Evolutionary conservation across 2,113 vertebrate genomes (phyloP).

Genomic region (Coracopsis vasa): DNA sequence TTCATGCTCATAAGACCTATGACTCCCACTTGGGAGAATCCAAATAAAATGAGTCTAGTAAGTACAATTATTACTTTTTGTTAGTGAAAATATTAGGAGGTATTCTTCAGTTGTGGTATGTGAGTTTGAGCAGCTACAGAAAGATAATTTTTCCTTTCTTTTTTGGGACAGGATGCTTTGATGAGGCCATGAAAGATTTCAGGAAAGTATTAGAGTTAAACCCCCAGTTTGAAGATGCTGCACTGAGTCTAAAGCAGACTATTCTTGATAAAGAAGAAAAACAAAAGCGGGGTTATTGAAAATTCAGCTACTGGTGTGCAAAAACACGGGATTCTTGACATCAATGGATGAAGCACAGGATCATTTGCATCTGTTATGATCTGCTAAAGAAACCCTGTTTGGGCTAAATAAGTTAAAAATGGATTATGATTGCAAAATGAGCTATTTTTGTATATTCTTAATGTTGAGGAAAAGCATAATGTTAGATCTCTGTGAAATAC

Average conservation of each 20-base stretch:
- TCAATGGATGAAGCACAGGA: not conserved
- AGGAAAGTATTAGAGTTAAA: constrained; percentile 86
- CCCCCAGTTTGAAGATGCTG: constrained; percentile 89
- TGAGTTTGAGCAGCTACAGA: not conserved
- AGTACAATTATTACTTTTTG: not conserved
- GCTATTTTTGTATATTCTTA: not conserved
- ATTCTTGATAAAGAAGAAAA: constrained; percentile 87
- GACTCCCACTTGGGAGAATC: not conserved
- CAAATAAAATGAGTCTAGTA: not conserved
- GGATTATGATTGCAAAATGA: not conserved
- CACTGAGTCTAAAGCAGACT: constrained; percentile 86
- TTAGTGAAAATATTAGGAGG: not conserved
- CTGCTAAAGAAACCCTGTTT: not conserved
- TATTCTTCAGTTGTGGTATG: not conserved
- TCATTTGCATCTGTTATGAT: not conserved
- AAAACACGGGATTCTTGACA: not conserved
- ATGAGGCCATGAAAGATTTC: constrained; percentile 90
- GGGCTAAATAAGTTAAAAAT: not conserved
- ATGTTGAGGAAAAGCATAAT: not conserved
- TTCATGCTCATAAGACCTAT: not conserved
- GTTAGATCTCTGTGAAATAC: not conserved
- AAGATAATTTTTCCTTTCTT: not conserved
- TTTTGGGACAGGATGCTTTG: constrained; percentile 82
- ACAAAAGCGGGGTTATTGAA: constrained; percentile 76
- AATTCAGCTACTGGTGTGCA: not conserved